A percentile compares a stretch with the other conserved stretches of the same genome.
Conservation (phyloP, 2,113 vertebrate genomes). For the Rafetus swinhoei region DNA sequence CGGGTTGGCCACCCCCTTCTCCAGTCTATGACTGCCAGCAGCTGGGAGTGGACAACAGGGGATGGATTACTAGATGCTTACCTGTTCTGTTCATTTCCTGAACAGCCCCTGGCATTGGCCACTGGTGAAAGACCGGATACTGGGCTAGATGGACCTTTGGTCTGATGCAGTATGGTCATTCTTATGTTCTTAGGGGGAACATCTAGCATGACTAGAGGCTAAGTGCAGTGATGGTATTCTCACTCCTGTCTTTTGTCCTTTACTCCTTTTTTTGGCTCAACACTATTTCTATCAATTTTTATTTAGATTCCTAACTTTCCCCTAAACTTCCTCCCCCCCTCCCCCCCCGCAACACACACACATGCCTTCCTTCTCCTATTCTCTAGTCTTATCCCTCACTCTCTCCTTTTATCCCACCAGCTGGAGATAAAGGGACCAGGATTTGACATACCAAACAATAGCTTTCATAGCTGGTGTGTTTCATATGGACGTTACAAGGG, state of each 20-base stretch:
- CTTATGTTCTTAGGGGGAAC: neutral
- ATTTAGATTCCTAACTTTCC: neutral
- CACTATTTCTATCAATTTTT: slow-evolving; percentile 22
- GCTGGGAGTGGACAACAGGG: neutral
- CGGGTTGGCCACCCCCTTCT: neutral
- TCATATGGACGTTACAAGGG: slow-evolving; percentile 68
- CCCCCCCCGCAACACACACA: neutral
- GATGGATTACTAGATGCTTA: neutral
- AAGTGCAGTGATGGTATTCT: neutral
- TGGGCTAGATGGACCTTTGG: neutral
- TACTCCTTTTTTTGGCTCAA: neutral
- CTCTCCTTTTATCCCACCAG: slow-evolving; percentile 66
- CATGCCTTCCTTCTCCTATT: slow-evolving; percentile 12
- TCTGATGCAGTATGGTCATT: neutral
- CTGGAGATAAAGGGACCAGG: slow-evolving; percentile 68
- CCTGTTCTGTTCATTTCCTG: neutral
- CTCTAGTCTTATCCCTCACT: slow-evolving; percentile 37
- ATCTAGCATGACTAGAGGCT: neutral
- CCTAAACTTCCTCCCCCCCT: too few species aligned
- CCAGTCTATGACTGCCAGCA: neutral
- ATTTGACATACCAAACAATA: slow-evolving; percentile 71
- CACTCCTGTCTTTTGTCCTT: neutral
- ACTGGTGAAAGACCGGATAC: neutral
- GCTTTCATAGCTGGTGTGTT: slow-evolving; percentile 70
- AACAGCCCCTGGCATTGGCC: neutral